phyloP scores from a whole-genome alignment of 2,797 vertebrate species.

The Falco novaeseelandiae region DNA sequence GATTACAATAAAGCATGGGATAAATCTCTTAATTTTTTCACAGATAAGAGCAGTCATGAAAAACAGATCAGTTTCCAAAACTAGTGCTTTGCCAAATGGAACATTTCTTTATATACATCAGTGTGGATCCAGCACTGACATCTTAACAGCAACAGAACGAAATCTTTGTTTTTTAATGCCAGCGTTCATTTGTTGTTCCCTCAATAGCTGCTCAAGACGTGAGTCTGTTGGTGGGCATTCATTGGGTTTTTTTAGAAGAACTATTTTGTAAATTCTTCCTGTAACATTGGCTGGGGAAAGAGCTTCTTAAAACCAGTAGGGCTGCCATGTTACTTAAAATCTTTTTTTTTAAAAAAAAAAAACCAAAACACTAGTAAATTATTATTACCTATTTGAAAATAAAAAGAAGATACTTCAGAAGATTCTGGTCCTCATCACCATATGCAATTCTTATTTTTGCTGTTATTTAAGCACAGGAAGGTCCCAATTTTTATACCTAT shows the following conservation, averaged over 20 bases:
- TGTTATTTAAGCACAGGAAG: not conserved
- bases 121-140: not conserved
- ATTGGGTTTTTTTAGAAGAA: not conserved
- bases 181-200: not conserved
- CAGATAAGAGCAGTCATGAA: not conserved
- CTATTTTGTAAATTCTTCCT: not conserved
- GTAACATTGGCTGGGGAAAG: not conserved
- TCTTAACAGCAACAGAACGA: not conserved
- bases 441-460: not conserved
- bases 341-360: not conserved
- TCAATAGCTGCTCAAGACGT: not conserved
- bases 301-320: not conserved
- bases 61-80: slow-evolving; percentile 14
- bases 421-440: not conserved
- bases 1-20: not conserved
- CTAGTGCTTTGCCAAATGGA: not conserved
- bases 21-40: not conserved
- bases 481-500: not conserved
- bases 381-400: not conserved
- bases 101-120: not conserved
- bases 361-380: not conserved
- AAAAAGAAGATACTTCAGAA: not conserved
- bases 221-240: not conserved
- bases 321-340: not conserved
- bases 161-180: not conserved